These are phyloP conservation scores for Diceros bicornis DNA, from an alignment of 2,797 vertebrate genomes.

Conservation along the genomic window DNA sequence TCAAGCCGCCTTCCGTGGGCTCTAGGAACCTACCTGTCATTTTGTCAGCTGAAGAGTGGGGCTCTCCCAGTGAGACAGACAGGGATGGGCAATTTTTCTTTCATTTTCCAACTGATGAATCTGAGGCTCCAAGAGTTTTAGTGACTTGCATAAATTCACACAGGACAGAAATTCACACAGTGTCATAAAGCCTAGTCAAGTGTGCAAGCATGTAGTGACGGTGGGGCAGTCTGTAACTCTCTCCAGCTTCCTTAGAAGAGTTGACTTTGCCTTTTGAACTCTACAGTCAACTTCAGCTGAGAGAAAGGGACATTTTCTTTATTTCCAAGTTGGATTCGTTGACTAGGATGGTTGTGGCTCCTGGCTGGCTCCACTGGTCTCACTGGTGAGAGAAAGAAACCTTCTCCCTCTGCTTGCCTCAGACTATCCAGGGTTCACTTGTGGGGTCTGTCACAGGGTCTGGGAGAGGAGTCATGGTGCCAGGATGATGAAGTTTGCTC, in stretches of 20 bases:
- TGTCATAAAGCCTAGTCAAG: background rate
- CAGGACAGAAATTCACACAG: background rate
- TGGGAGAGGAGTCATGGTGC: rapidly evolving
- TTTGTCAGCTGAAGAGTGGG: background rate
- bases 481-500: background rate
- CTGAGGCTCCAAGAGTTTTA: background rate
- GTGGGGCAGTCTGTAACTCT: background rate
- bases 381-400: background rate
- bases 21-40: background rate
- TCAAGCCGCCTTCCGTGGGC: background rate
- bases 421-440: background rate
- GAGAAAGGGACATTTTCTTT: background rate
- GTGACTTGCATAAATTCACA: background rate
- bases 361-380: background rate
- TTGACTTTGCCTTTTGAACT: background rate
- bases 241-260: background rate
- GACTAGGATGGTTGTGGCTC: background rate
- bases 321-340: background rate
- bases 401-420: background rate
- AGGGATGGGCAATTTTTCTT: background rate
- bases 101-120: background rate
- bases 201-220: rapidly evolving
- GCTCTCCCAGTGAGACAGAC: background rate
- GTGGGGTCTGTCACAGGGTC: background rate
- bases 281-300: background rate